Conservation (phyloP, 2,797 vertebrate genomes). For the Catamblyrhynchus diadema region DNA sequence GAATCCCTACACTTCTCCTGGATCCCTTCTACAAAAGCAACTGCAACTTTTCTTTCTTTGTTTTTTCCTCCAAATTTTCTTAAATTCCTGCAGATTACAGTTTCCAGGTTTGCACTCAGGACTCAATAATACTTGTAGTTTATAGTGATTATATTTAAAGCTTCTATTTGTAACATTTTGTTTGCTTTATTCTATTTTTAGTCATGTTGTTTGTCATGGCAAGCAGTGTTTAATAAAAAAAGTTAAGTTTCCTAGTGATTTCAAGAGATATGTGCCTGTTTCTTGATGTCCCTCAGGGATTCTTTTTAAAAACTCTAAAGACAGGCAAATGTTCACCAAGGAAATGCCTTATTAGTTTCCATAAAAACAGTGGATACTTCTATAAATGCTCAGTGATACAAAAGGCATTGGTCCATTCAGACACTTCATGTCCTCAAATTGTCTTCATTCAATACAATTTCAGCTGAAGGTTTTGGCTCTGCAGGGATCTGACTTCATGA, state of each 20-base stretch:
- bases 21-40: background rate
- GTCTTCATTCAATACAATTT: background rate
- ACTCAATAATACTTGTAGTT: slow-evolving; percentile 17
- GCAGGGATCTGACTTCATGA: background rate
- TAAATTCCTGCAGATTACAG: background rate
- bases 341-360: background rate
- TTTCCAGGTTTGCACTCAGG: slow-evolving; percentile 8
- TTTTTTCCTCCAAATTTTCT: background rate
- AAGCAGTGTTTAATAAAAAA: slow-evolving; percentile 46
- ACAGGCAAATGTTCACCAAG: background rate
- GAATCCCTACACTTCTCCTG: background rate
- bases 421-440: background rate
- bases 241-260: slow-evolving; percentile 39
- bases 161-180: slow-evolving; percentile 31
- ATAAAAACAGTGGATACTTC: background rate
- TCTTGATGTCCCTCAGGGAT: background rate
- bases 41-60: background rate
- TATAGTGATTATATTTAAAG: slow-evolving; percentile 46
- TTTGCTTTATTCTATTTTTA: slow-evolving; percentile 66
- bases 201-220: slow-evolving; percentile 56
- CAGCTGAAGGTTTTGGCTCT: background rate
- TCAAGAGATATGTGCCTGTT: slow-evolving; percentile 8
- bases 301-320: background rate
- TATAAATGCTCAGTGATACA: rapidly evolving
- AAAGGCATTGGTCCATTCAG: background rate